Percentiles rank a stretch among this genome's conserved stretches.
These are phyloP conservation scores for Pachypanchax playfairii DNA, from an alignment of 2,113 vertebrate genomes.

Conservation along the genomic window DNA sequence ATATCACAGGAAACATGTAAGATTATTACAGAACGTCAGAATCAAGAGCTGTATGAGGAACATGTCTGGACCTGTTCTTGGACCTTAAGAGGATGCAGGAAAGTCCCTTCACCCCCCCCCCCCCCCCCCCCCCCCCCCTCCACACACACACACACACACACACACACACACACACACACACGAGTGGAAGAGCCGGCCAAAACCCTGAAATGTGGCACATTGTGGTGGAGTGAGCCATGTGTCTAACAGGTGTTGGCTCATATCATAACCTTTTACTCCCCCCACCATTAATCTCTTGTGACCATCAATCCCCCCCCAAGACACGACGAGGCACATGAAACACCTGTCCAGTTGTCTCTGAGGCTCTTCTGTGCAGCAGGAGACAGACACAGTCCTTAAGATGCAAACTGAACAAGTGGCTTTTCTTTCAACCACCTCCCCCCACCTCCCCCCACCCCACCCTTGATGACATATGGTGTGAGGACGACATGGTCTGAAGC, in stretches of 20 bases:
- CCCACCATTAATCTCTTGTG: conserved; percentile 67
- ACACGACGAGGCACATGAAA: conserved; percentile 25
- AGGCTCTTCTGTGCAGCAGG: conserved; percentile 25
- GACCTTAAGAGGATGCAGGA: conserved; percentile 8
- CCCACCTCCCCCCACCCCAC: neutral
- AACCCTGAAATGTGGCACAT: conserved; percentile 25
- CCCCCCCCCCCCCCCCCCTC: no score
- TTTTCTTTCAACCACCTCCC: conserved; percentile 41
- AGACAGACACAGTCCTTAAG: conserved; percentile 59
- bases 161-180: no score
- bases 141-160: no score
- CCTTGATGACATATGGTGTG: conserved; percentile 53
- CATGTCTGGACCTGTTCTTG: conserved; percentile 32
- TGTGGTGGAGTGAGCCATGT: conserved; percentile 45
- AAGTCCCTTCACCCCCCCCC: conserved; percentile 30
- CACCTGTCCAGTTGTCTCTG: conserved; percentile 66
- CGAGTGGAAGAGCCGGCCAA: conserved; percentile 6
- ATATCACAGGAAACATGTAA: no score
- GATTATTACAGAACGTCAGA: no score
- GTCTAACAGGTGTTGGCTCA: conserved; percentile 75
- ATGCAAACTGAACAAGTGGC: conserved; percentile 48
- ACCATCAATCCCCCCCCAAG: conserved; percentile 61
- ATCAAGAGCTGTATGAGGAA: conserved; percentile 7
- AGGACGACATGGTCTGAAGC: conserved; percentile 37
- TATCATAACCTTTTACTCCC: conserved; percentile 64